A percentile compares a stretch with the other conserved stretches of the same genome.
phyloP scores from a whole-genome alignment of 2,888 invertebrate species.

The Nesidiocoris tenuis region DNA sequence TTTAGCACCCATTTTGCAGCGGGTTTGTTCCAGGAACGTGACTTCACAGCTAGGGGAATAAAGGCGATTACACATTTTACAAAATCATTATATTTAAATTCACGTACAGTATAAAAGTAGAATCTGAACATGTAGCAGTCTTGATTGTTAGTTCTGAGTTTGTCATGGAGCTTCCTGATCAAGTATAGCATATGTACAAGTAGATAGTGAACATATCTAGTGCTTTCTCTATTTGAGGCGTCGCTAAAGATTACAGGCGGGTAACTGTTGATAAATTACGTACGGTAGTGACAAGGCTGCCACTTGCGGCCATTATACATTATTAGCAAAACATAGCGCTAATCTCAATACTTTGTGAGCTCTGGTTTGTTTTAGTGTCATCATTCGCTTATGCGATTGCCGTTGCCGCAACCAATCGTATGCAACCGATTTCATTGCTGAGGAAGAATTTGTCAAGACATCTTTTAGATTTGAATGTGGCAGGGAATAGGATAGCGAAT shows the following conservation, averaged over 20 bases:
- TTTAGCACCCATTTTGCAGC: no score
- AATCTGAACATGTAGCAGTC: constrained; percentile 40
- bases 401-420: no score
- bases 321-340: no score
- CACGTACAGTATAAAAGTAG: constrained; percentile 28
- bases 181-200: constrained; percentile 18
- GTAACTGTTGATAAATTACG: constrained; percentile 34
- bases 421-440: no score
- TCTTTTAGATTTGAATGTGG: no score
- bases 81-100: constrained; percentile 31
- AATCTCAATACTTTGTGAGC: no score
- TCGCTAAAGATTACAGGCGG: constrained; percentile 18
- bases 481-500: no score
- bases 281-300: not conserved
- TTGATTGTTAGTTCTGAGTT: constrained; percentile 34
- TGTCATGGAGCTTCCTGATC: constrained; percentile 33
- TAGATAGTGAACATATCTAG: constrained; percentile 19
- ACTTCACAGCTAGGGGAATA: not conserved
- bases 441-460: no score
- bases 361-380: no score
- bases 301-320: no score
- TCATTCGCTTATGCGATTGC: no score
- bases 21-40: no score
- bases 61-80: constrained; percentile 1
- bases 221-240: constrained; percentile 17